Evolutionary conservation across 2,888 invertebrate species (phyloP).

Genomic region (Nemoura dubitans): DNA sequence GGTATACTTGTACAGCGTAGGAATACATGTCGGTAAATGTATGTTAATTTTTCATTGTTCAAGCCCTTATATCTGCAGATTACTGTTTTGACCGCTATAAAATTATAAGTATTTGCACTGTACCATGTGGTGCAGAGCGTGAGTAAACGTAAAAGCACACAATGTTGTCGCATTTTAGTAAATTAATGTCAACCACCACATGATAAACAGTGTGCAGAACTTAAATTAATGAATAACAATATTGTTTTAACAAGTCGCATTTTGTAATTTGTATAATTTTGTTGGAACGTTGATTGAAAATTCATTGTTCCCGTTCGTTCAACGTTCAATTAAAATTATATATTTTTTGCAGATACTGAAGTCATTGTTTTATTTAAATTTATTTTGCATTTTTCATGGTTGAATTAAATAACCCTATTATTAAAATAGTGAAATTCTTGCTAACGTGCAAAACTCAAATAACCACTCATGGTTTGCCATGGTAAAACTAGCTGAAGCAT

Average conservation of each 20-base stretch:
- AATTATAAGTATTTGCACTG: too few relatives aligned
- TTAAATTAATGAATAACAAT: neutral
- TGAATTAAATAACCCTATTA: neutral
- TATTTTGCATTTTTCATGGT: neutral
- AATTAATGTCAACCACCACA: neutral
- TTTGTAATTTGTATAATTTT: neutral
- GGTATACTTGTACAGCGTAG: too few relatives aligned
- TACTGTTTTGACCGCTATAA: too few relatives aligned
- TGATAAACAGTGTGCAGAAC: neutral
- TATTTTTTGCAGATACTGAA: too few relatives aligned
- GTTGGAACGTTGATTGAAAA: neutral
- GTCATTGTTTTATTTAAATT: too few relatives aligned
- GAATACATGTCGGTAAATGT: too few relatives aligned
- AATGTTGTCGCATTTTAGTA: neutral
- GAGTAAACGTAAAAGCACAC: neutral
- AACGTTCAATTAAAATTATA: neutral
- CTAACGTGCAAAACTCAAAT: neutral
- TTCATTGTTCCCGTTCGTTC: neutral
- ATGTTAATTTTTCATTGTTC: too few relatives aligned
- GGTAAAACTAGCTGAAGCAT: neutral
- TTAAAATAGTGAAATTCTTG: neutral
- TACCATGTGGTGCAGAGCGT: too few relatives aligned
- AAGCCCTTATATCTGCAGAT: too few relatives aligned
- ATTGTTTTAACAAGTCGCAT: neutral
- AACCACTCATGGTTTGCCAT: neutral